A percentile compares a stretch with the other conserved stretches of the same genome.
Conservation (phyloP, 2,113 vertebrate genomes). For the Cepphus grylle region DNA sequence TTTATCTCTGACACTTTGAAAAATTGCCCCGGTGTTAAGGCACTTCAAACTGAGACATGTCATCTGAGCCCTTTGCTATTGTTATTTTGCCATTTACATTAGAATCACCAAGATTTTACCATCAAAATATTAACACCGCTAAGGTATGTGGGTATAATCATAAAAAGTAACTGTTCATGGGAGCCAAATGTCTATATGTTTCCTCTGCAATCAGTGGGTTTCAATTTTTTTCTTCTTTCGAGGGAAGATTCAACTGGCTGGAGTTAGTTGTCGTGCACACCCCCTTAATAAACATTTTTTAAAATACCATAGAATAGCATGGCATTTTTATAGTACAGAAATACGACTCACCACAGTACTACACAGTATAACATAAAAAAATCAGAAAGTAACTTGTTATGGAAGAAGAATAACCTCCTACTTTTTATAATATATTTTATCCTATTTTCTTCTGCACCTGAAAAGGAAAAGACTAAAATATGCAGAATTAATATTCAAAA, state of each 20-base stretch:
- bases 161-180: fast-evolving
- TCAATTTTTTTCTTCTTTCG: neutral
- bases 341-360: neutral
- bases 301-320: neutral
- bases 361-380: neutral
- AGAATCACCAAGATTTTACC: neutral
- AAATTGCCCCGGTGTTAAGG: neutral
- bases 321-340: neutral
- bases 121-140: neutral
- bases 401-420: neutral
- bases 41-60: neutral
- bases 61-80: neutral
- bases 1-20: neutral
- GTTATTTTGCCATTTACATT: neutral
- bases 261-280: neutral
- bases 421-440: neutral
- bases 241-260: neutral
- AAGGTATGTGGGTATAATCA: neutral
- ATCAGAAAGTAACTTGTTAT: neutral
- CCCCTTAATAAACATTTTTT: neutral
- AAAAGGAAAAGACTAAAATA: neutral
- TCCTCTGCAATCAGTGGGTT: neutral
- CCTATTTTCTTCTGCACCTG: neutral
- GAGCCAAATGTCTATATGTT: neutral
- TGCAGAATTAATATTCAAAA: neutral